phyloP scores from a whole-genome alignment of 2,113 vertebrate genomes.

The Romanogobio albipinnatus region DNA sequence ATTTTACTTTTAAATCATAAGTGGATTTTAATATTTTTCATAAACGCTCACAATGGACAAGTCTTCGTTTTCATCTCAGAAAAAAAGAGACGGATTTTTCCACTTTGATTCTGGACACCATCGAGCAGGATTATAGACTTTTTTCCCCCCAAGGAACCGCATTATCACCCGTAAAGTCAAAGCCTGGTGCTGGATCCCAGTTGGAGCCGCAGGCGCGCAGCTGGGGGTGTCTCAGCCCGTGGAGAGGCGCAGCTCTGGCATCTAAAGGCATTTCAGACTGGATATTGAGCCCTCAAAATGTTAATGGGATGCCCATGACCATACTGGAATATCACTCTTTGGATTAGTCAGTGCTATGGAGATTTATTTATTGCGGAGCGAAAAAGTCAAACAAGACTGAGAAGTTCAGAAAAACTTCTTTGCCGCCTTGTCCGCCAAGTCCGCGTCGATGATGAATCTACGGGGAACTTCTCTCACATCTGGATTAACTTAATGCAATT shows the following conservation, averaged over 20 bases:
- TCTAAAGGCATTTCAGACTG: slow-evolving; percentile 83
- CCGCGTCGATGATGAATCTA: neutral
- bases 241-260: slow-evolving; percentile 61
- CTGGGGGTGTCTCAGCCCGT: slow-evolving; percentile 74
- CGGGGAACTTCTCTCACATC: slow-evolving; percentile 17
- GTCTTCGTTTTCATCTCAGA: neutral
- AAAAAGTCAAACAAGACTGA: neutral
- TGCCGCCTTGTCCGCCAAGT: neutral
- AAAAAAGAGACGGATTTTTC: neutral
- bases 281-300: slow-evolving; percentile 65
- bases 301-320: slow-evolving; percentile 70
- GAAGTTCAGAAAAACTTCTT: slow-evolving; percentile 7
- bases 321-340: slow-evolving; percentile 61
- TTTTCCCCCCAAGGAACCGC: neutral
- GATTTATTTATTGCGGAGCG: neutral
- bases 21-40: neutral
- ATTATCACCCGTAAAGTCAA: slow-evolving; percentile 9
- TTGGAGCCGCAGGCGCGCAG: slow-evolving; percentile 73
- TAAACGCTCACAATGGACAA: neutral
- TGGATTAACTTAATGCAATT: slow-evolving; percentile 35
- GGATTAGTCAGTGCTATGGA: slow-evolving; percentile 35
- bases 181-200: slow-evolving; percentile 52
- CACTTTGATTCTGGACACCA: neutral
- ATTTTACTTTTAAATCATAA: neutral
- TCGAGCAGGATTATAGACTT: slow-evolving; percentile 39